These are phyloP conservation scores for Phortica magna DNA, from an alignment of 2,888 invertebrate genomes.

Conservation along the genomic window DNA sequence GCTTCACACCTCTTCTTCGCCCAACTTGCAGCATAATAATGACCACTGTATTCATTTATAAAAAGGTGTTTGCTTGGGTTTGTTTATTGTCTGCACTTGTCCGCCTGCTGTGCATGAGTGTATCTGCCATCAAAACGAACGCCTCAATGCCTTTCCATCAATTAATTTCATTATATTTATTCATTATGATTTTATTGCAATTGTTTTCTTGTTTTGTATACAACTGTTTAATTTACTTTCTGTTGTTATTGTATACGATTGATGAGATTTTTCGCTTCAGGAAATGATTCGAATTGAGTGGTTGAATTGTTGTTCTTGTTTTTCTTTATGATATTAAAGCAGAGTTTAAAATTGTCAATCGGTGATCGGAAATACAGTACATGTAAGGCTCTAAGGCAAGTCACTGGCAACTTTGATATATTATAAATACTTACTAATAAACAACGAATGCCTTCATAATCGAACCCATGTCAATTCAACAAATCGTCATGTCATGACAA, in stretches of 20 bases:
- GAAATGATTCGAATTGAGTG: background rate
- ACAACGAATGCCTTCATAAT: too few species aligned
- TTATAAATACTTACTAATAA: too few species aligned
- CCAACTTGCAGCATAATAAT: too few species aligned
- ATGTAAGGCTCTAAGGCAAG: too few species aligned
- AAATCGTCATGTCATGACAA: too few species aligned
- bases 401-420: too few species aligned
- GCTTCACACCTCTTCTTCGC: too few species aligned
- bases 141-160: conserved; percentile 17
- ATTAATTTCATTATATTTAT: conserved; percentile 25
- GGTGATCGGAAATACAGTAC: too few species aligned
- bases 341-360: background rate
- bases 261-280: too few species aligned
- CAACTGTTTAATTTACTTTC: background rate
- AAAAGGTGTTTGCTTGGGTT: background rate
- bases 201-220: conserved; percentile 12
- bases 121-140: background rate
- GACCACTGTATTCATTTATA: background rate
- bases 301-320: background rate
- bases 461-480: too few species aligned
- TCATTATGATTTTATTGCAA: conserved; percentile 10
- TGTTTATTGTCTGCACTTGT: background rate
- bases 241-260: background rate
- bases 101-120: too few species aligned
- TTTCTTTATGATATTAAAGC: conserved; percentile 2